Evolutionary conservation across 2,888 invertebrate species (phyloP), one percentile per base, ranked within the genome.

Genomic region (Urechis unicinctus): DNA sequence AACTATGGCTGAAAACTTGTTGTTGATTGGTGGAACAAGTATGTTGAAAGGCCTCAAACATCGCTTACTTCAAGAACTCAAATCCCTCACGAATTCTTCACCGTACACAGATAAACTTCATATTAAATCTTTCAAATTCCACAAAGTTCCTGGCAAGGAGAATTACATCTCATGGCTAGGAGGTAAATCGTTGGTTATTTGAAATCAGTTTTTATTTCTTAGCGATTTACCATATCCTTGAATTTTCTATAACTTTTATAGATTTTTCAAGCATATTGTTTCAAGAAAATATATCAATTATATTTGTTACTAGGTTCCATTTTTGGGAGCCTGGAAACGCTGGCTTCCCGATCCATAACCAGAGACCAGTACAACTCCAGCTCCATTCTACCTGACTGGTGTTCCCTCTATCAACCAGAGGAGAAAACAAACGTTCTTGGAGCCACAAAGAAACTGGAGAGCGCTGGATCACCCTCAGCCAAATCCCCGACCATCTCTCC

Each of bases 121-220:
- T 61, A 71, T 86, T 25, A 81, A 83, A 54, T 81, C 80, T 28
- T 86, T 94, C 73, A 88, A 87, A 78, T 90, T 94, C 76, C 93
- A 93, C 79, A 78, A 80, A 2, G 82, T 88, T 41, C 89, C 91
- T 21, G 85, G 88, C 31, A 86, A 88, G 73, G 85, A 85, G 55
- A 94, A 92, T 81, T 87, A 86, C 71, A 84, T 85, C 13, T 86
- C 88, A 42, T 96, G 95, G 94, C 80, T 90, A 29, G 94, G 94
- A 75, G 88, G 87, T 82, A 29, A 36, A 57, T 25, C 51, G 44
- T 13, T 9, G 4, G 51, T 24, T 17, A 9, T 22, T 36, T 24
- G 50, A 51, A 13, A 1, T 26, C 24, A 17, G 13, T 49, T 30
- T n/a, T 26, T 1, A 30, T 13, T 6, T 49, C n/a, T 13, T 21